phyloP scores from a whole-genome alignment of 1,140 invertebrate genomes.

The Steinernema khuongi region DNA sequence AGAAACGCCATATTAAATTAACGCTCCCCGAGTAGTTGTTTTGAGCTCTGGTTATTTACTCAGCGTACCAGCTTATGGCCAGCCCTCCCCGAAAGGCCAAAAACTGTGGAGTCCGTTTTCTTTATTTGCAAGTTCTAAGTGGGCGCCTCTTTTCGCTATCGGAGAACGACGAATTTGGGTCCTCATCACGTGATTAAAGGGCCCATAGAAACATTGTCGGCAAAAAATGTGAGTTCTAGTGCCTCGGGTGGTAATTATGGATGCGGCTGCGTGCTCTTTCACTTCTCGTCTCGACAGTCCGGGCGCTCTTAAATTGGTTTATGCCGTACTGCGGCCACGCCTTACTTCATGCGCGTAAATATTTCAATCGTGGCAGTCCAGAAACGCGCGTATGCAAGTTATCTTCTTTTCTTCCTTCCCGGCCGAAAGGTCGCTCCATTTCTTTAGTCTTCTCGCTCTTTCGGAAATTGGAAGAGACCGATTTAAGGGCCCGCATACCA shows the following conservation, averaged over 20 bases:
- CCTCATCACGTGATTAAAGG: no score
- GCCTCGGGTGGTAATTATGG: neutral
- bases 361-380: neutral
- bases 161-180: no score
- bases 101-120: no score
- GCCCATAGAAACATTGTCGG: no score
- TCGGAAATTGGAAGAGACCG: neutral
- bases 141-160: no score
- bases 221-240: neutral
- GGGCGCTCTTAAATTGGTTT: neutral
- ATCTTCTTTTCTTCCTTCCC: neutral
- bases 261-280: neutral
- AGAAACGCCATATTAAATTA: neutral
- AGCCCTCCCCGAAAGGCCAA: no score
- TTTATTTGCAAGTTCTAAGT: no score
- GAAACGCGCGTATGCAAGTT: neutral
- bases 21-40: neutral
- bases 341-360: neutral
- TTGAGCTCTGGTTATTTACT: neutral
- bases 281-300: neutral
- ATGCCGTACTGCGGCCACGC: neutral
- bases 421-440: no score
- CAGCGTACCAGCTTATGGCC: no score
- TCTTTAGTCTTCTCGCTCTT: neutral
- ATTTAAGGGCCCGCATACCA: neutral